Evolutionary conservation across 2,888 invertebrate genomes (phyloP).

Genomic region (Drosophila limbata): DNA sequence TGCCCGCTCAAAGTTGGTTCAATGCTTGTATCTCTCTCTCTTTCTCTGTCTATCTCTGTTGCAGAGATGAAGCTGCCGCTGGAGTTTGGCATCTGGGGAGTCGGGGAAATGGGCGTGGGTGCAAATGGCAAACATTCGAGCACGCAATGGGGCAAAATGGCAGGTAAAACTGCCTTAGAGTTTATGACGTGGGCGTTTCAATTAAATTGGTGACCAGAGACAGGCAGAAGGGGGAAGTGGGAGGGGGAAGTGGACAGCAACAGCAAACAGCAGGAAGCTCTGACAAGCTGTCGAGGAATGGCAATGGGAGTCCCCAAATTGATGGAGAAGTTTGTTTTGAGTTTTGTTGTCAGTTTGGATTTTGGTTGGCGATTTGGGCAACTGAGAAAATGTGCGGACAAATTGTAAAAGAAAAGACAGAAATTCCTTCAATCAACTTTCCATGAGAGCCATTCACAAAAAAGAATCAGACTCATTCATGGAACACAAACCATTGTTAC

Average conservation of each 20-base stretch:
- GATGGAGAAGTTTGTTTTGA: conserved; percentile 70
- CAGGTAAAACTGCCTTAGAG: conserved; percentile 64
- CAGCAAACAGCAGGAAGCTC: conserved; percentile 68
- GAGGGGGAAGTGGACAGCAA: neutral
- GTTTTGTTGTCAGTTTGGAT: conserved; percentile 53
- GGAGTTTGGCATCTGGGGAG: conserved; percentile 49
- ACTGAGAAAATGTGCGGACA: neutral
- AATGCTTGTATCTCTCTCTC: conserved; percentile 26
- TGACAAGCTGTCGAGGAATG: conserved; percentile 43
- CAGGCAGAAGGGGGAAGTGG: conserved; percentile 1
- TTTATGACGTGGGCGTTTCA: conserved; percentile 79
- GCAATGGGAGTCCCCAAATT: conserved; percentile 29
- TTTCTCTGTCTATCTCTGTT: conserved; percentile 18
- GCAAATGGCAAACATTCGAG: conserved; percentile 77
- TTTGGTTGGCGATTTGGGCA: conserved; percentile 19
- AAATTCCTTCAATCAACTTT: neutral
- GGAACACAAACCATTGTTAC: neutral
- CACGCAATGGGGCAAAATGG: conserved; percentile 69
- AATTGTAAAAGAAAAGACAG: neutral
- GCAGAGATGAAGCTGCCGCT: conserved; percentile 46
- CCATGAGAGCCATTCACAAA: conserved; percentile 9
- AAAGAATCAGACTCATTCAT: conserved; percentile 3
- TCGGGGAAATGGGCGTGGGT: conserved; percentile 67
- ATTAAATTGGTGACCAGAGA: conserved; percentile 66
- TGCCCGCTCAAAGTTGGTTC: conserved; percentile 51